These are phyloP conservation scores for Ficedula albicollis DNA, from an alignment of 2,797 vertebrate genomes.

Conservation along the genomic window DNA sequence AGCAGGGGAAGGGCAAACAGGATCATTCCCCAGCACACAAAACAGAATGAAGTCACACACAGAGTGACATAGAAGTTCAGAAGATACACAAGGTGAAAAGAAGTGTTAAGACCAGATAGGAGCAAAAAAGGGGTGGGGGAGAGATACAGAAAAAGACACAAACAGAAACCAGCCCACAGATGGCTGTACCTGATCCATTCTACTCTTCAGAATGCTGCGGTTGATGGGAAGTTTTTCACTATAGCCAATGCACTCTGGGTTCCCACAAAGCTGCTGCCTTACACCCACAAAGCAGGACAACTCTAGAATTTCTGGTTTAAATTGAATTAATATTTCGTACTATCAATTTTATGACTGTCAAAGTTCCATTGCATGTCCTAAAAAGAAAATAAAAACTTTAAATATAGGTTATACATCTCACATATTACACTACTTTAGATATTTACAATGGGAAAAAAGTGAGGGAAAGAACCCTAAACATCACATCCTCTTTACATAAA, in stretches of 20 bases:
- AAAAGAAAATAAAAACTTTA: not conserved
- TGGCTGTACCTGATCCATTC: not conserved
- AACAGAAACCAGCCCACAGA: not conserved
- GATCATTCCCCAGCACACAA: not conserved
- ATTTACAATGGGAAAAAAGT: not conserved
- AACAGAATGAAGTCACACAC: not conserved
- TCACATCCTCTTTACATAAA: not conserved
- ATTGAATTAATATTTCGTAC: not conserved
- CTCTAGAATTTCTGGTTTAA: not conserved
- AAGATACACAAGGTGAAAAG: not conserved
- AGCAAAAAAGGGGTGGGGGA: not conserved
- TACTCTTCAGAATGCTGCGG: not conserved
- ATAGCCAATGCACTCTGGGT: not conserved
- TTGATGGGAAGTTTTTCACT: not conserved
- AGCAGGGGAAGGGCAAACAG: not conserved
- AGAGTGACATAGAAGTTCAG: not conserved
- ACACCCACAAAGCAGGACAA: not conserved
- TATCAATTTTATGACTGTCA: not conserved
- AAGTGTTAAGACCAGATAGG: not conserved
- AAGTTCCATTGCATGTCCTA: not conserved
- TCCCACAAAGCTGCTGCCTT: not conserved
- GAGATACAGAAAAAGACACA: not conserved
- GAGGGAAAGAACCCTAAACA: not conserved
- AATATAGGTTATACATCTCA: not conserved
- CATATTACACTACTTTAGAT: not conserved